Evolutionary conservation across 2,113 vertebrate genomes (phyloP).

Genomic region (Leucosticte australis): DNA sequence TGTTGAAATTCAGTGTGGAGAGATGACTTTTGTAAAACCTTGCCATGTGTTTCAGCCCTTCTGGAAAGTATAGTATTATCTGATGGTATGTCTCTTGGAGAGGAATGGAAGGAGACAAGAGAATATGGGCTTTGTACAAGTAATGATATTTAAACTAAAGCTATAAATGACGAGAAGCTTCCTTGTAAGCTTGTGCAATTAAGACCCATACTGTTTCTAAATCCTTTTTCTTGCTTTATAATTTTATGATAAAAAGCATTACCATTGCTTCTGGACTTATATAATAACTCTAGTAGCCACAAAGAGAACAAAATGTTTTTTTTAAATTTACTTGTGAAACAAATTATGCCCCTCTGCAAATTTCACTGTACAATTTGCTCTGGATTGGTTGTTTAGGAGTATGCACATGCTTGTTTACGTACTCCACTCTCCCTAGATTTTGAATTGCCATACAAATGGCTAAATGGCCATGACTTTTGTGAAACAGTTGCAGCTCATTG

Average conservation of each 20-base stretch:
- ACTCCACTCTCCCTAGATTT: not conserved
- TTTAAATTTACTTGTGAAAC: constrained; percentile 83
- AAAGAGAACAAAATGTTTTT: constrained; percentile 76
- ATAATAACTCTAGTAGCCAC: constrained; percentile 70
- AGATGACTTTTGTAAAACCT: constrained; percentile 11
- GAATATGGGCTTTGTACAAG: constrained; percentile 10
- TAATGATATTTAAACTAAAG: constrained; percentile 69
- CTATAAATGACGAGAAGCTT: constrained; percentile 74
- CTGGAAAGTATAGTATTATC: constrained; percentile 21
- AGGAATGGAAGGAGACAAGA: constrained; percentile 8
- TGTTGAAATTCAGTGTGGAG: constrained; percentile 6
- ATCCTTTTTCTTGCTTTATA: constrained; percentile 82
- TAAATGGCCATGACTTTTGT: not conserved
- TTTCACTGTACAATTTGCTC: constrained; percentile 72
- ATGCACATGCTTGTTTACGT: not conserved
- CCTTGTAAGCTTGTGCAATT: constrained; percentile 78
- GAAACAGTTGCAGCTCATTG: not conserved
- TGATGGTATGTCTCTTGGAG: not conserved
- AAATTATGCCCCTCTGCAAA: constrained; percentile 67
- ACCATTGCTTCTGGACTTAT: constrained; percentile 80
- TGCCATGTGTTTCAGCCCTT: not conserved
- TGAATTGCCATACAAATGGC: not conserved
- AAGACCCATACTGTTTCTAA: constrained; percentile 80
- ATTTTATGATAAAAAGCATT: constrained; percentile 82
- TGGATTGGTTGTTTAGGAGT: constrained; percentile 64